Conservation (phyloP, 2,113 vertebrate genomes). For the Ictidomys tridecemlineatus region DNA sequence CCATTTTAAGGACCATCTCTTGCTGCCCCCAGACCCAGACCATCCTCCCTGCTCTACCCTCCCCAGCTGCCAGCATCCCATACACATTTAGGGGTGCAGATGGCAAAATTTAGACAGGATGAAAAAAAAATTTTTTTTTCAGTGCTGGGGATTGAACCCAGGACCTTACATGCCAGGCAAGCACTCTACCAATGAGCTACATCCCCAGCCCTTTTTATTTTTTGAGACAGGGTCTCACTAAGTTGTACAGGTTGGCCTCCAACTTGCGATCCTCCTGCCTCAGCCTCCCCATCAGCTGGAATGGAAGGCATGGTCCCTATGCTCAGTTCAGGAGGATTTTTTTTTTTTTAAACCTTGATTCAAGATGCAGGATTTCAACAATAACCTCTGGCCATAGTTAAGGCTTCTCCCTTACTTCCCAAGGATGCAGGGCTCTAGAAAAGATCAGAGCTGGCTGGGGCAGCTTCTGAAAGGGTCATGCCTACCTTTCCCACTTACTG, state of each 20-base stretch:
- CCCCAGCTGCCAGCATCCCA: no score
- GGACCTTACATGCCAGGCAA: no score
- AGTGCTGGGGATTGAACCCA: not conserved
- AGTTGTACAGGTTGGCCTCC: not conserved
- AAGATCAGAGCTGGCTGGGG: not conserved
- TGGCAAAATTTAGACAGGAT: not conserved
- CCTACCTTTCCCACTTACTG: fast-evolving
- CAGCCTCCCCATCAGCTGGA: not conserved
- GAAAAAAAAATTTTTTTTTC: not conserved
- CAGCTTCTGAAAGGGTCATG: not conserved
- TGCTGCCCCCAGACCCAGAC: no score
- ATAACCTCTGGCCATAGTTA: not conserved
- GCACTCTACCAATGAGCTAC: not conserved
- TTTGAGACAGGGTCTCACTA: not conserved
- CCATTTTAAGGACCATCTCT: not conserved
- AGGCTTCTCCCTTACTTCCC: not conserved
- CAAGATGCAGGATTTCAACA: not conserved
- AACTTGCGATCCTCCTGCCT: not conserved
- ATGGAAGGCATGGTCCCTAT: no score
- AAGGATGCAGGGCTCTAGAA: no score
- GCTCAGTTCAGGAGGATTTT: no score
- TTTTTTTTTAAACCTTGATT: not conserved
- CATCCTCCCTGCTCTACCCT: no score
- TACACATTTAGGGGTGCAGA: not conserved
- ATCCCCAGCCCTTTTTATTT: not conserved